phyloP scores from a whole-genome alignment of 1,140 invertebrate genomes.

The Hycleus cichorii region DNA sequence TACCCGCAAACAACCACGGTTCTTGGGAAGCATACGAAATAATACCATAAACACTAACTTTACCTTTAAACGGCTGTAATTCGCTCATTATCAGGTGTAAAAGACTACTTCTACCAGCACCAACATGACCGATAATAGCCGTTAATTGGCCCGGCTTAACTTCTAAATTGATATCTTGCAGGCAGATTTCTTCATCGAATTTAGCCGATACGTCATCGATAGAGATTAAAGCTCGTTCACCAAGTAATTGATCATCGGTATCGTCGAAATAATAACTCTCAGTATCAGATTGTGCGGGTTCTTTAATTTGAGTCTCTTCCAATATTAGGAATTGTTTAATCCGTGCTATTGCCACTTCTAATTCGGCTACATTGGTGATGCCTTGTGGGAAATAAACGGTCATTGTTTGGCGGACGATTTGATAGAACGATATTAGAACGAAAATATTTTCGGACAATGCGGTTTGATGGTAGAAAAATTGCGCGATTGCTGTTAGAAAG shows the following conservation, averaged over 20 bases:
- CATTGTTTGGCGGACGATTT: slow-evolving; percentile 62
- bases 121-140: slow-evolving; percentile 67
- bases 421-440: slow-evolving; percentile 61
- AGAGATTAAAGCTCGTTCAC: background rate
- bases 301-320: slow-evolving; percentile 47
- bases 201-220: slow-evolving; percentile 46
- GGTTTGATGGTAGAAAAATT: slow-evolving; percentile 57
- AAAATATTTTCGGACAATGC: slow-evolving; percentile 70
- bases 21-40: slow-evolving; percentile 71
- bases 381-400: slow-evolving; percentile 63
- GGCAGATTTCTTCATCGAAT: slow-evolving; percentile 47
- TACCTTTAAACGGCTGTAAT: slow-evolving; percentile 53
- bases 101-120: slow-evolving; percentile 68
- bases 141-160: slow-evolving; percentile 56
- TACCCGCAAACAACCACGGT: slow-evolving; percentile 60
- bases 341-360: slow-evolving; percentile 48
- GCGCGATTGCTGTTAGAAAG: slow-evolving; percentile 67
- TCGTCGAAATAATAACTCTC: background rate
- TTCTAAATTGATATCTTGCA: slow-evolving; percentile 55
- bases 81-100: slow-evolving; percentile 62
- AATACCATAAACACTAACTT: slow-evolving; percentile 54
- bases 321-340: slow-evolving; percentile 61
- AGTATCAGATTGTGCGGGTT: slow-evolving; percentile 22
- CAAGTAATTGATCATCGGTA: background rate
- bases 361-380: slow-evolving; percentile 51